Conservation (phyloP, 1,140 invertebrate genomes). For the Mya arenaria region DNA sequence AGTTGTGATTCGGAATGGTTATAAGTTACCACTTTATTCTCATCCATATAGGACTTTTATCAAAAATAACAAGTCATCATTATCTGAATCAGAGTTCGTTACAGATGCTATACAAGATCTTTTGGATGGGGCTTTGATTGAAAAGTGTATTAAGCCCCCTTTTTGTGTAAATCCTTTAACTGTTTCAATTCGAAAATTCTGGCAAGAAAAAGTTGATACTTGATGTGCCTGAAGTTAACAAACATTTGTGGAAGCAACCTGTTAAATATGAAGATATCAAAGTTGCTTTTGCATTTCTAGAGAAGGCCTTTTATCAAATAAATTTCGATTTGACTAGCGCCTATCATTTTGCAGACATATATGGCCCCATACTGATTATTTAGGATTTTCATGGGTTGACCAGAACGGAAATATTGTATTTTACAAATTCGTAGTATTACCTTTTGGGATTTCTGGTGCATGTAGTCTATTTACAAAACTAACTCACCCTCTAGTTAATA, state of each 20-base stretch:
- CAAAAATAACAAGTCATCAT: slow-evolving; percentile 28
- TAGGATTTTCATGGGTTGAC: slow-evolving; percentile 30
- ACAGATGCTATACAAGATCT: slow-evolving; percentile 17
- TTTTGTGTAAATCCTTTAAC: slow-evolving; percentile 33
- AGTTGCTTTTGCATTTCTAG: slow-evolving; percentile 13
- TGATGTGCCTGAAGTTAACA: slow-evolving; percentile 23
- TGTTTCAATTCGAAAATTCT: slow-evolving; percentile 11
- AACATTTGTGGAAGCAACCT: slow-evolving; percentile 31
- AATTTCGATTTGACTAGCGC: slow-evolving; percentile 33
- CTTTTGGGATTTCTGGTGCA: slow-evolving; percentile 19
- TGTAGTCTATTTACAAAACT: slow-evolving; percentile 34
- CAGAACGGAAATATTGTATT: neutral
- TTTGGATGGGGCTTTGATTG: slow-evolving; percentile 14
- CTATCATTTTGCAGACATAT: slow-evolving; percentile 38
- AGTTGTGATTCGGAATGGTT: slow-evolving; percentile 16
- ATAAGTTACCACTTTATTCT: slow-evolving; percentile 43
- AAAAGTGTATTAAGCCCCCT: neutral
- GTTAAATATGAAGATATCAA: slow-evolving; percentile 46
- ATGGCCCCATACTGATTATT: slow-evolving; percentile 25
- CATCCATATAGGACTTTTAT: neutral
- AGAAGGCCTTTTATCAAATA: slow-evolving; percentile 1
- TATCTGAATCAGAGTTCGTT: slow-evolving; percentile 13
- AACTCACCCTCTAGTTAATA: slow-evolving; percentile 18
- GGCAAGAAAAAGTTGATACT: slow-evolving; percentile 40
- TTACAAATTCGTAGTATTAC: slow-evolving; percentile 35